phyloP scores from a whole-genome alignment of 1,140 invertebrate species.

The Saccostrea echinata region DNA sequence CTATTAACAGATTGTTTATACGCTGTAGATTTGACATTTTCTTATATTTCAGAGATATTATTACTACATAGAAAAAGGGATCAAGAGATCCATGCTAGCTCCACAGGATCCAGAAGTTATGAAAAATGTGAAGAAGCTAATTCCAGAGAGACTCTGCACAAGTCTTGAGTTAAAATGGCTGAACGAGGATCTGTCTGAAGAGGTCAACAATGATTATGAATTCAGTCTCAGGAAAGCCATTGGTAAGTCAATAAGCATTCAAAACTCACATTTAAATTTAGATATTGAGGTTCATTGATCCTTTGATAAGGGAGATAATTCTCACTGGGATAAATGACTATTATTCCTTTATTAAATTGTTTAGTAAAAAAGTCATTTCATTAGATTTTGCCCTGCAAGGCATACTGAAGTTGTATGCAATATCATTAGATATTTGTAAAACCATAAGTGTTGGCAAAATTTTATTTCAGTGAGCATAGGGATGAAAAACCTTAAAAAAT shows the following conservation, averaged over 20 bases:
- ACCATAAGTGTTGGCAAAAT: too few relatives aligned
- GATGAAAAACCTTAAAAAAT: too few relatives aligned
- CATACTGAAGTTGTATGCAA: too few relatives aligned
- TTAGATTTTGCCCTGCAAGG: too few relatives aligned
- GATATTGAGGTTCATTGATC: too few relatives aligned
- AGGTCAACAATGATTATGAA: slow-evolving; percentile 85
- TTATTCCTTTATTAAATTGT: too few relatives aligned
- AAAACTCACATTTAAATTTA: not conserved
- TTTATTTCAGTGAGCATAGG: too few relatives aligned
- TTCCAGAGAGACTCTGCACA: slow-evolving; percentile 67
- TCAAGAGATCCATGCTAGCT: slow-evolving; percentile 78
- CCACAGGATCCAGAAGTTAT: slow-evolving; percentile 78
- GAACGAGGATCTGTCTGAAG: slow-evolving; percentile 76
- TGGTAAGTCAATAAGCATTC: slow-evolving; percentile 66
- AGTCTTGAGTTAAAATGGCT: slow-evolving; percentile 68
- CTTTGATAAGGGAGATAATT: too few relatives aligned
- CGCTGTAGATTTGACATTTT: not conserved
- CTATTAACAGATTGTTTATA: too few relatives aligned
- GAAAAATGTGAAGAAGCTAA: slow-evolving; percentile 75
- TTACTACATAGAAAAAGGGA: slow-evolving; percentile 79
- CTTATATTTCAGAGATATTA: slow-evolving; percentile 76
- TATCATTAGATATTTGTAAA: too few relatives aligned
- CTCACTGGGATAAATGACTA: too few relatives aligned
- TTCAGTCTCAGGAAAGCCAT: slow-evolving; percentile 84
- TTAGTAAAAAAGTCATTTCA: too few relatives aligned